These are phyloP conservation scores for Lasius fuliginosus DNA, from an alignment of 2,888 invertebrate species.

Conservation along the genomic window DNA sequence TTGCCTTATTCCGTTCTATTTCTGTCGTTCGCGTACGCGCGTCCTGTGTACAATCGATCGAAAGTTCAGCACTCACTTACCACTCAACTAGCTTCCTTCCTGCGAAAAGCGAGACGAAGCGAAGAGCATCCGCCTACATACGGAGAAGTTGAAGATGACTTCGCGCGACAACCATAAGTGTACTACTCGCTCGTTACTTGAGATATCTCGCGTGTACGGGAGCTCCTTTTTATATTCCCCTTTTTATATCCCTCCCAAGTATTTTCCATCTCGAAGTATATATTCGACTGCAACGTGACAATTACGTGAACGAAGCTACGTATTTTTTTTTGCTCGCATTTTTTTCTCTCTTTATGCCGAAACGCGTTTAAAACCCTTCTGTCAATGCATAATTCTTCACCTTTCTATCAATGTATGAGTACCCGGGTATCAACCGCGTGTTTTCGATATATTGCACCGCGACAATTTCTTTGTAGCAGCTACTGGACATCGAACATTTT, in stretches of 20 bases:
- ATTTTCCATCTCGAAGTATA: conserved; percentile 62
- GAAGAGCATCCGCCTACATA: conserved; percentile 34
- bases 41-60: conserved; percentile 47
- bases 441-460: no score
- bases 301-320: not conserved
- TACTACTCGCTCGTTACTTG: not conserved
- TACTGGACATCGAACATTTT: no score
- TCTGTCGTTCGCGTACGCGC: conserved; percentile 31
- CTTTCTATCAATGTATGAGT: no score
- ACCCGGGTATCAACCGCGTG: no score
- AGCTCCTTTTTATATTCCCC: not conserved
- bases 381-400: no score
- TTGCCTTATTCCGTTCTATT: conserved; percentile 52
- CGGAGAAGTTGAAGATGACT: conserved; percentile 12
- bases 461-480: no score
- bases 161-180: not conserved
- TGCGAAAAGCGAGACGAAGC: conserved; percentile 9
- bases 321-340: not conserved
- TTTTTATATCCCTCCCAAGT: conserved; percentile 39
- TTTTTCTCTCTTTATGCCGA: no score
- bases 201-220: not conserved
- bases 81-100: conserved; percentile 41
- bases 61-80: conserved; percentile 34
- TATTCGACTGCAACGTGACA: conserved; percentile 64
- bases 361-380: no score